These are phyloP conservation scores for Melieria crassipennis DNA, from an alignment of 2,888 invertebrate species.

Conservation along the genomic window DNA sequence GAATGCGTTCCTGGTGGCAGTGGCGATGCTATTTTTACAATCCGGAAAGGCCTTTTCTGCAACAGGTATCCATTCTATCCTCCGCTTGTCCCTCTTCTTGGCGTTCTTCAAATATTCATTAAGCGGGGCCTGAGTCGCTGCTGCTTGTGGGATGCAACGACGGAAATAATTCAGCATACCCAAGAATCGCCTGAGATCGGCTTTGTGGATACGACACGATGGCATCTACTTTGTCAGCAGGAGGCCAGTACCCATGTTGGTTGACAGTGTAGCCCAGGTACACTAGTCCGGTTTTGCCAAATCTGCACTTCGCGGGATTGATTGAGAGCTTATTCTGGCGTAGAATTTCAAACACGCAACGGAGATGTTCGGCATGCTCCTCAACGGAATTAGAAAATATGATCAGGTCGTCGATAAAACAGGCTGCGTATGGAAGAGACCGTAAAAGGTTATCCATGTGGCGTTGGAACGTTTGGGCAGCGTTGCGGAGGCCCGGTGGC, in stretches of 20 bases:
- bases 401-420: too few relatives aligned
- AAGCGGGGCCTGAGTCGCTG: constrained; percentile 2
- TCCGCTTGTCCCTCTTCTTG: neutral
- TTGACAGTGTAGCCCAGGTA: constrained; percentile 19
- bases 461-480: constrained; percentile 22
- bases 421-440: too few relatives aligned
- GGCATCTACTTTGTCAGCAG: constrained; percentile 3
- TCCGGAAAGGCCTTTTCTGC: neutral
- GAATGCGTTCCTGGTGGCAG: neutral
- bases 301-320: constrained; percentile 8
- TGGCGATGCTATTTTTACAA: neutral
- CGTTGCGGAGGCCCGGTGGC: constrained; percentile 7
- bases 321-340: too few relatives aligned
- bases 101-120: constrained; percentile 2
- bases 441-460: constrained; percentile 6
- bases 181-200: constrained; percentile 17
- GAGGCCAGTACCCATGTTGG: constrained; percentile 5
- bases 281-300: constrained; percentile 8
- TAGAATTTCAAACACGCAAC: too few relatives aligned
- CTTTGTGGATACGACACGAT: neutral
- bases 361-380: too few relatives aligned
- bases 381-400: too few relatives aligned
- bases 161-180: constrained; percentile 5
- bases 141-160: constrained; percentile 12
- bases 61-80: neutral